These are phyloP conservation scores for Zaprionus tsacasi DNA, from an alignment of 1,140 invertebrate genomes.

Conservation along the genomic window DNA sequence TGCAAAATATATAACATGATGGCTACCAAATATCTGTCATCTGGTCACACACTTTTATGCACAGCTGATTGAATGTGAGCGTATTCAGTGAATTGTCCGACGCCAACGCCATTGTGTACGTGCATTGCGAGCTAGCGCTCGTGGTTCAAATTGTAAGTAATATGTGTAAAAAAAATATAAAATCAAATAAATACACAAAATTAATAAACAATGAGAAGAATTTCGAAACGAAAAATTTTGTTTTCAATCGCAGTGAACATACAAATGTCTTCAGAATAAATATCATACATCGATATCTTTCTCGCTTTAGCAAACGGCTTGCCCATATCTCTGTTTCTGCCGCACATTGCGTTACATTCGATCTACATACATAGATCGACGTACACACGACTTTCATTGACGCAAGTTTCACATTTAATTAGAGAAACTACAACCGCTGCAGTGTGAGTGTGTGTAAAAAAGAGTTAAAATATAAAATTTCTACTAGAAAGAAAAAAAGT, in stretches of 20 bases:
- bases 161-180: conserved; percentile 3
- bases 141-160: conserved; percentile 37
- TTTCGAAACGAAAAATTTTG: not conserved
- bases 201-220: not conserved
- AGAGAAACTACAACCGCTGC: conserved; percentile 34
- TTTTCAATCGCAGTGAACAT: not conserved
- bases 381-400: conserved; percentile 42
- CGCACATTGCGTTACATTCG: conserved; percentile 33
- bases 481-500: not conserved
- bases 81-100: conserved; percentile 36
- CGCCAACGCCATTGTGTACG: conserved; percentile 49
- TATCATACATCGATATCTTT: conserved; percentile 22
- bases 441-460: conserved; percentile 24
- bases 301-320: conserved; percentile 24
- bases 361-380: conserved; percentile 22
- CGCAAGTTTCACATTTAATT: conserved; percentile 50
- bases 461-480: conserved; percentile 12
- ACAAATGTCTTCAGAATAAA: not conserved
- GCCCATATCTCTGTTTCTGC: conserved; percentile 17
- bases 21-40: not conserved
- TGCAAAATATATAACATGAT: not conserved
- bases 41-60: conserved; percentile 16
- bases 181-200: not conserved
- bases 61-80: conserved; percentile 34
- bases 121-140: conserved; percentile 34